These are phyloP conservation scores for Oligia latruncula DNA, from an alignment of 2,888 invertebrate species.

Conservation along the genomic window DNA sequence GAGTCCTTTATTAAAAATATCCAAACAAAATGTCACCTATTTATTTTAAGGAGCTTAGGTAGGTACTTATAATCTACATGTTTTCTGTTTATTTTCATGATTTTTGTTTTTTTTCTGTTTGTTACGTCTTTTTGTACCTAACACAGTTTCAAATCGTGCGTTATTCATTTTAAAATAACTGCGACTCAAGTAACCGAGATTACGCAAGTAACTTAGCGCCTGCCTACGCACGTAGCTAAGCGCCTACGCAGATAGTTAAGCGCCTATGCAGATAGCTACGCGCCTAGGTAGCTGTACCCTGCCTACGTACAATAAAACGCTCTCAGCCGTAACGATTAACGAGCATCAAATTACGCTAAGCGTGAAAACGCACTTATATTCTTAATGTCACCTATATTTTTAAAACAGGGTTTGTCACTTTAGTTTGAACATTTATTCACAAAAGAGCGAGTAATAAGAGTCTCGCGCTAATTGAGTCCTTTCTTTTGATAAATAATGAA, in stretches of 20 bases:
- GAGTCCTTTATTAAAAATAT: neutral
- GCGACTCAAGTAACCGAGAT: neutral
- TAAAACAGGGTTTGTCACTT: slow-evolving; percentile 1
- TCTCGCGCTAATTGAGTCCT: slow-evolving; percentile 28
- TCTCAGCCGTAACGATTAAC: neutral
- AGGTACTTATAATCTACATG: neutral
- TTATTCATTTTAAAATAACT: neutral
- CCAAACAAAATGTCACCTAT: neutral
- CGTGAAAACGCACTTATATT: neutral
- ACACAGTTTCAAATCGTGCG: neutral
- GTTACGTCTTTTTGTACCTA: too few species aligned
- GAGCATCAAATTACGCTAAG: neutral
- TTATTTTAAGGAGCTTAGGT: neutral
- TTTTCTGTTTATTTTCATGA: too few species aligned
- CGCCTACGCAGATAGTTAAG: neutral
- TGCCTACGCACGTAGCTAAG: neutral
- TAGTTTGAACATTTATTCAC: slow-evolving; percentile 7
- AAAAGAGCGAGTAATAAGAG: slow-evolving; percentile 25
- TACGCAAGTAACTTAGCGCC: neutral
- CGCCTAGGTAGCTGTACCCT: too few species aligned
- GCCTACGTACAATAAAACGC: neutral
- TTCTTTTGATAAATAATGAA: slow-evolving; percentile 50
- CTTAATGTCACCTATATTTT: slow-evolving; percentile 10
- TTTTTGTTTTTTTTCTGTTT: too few species aligned
- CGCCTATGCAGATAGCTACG: neutral